A percentile compares a stretch with the other conserved stretches of the same genome.
phyloP scores from a whole-genome alignment of 2,113 vertebrate genomes.

The Gallinago paraguaiae region DNA sequence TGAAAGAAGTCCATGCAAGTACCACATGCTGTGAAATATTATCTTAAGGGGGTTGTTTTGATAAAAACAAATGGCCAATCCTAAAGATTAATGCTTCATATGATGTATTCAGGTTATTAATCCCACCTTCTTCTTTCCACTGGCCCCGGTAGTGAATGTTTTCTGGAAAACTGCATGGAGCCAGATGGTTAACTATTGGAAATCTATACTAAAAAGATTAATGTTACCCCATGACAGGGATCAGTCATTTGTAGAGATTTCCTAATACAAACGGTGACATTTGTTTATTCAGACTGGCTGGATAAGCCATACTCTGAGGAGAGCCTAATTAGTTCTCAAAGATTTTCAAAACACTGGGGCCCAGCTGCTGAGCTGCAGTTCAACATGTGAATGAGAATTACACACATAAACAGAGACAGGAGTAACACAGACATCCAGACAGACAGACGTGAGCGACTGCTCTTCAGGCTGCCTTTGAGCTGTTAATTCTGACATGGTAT shows the following conservation, averaged over 20 bases:
- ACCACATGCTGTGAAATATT: conserved; percentile 49
- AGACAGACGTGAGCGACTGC: neutral
- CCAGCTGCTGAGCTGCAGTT: conserved; percentile 48
- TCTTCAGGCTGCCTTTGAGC: neutral
- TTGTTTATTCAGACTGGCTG: conserved; percentile 64
- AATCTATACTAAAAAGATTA: conserved; percentile 73
- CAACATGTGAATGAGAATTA: conserved; percentile 6
- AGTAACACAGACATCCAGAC: neutral
- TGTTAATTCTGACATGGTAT: neutral
- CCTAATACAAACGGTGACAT: conserved; percentile 59
- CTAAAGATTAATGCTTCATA: conserved; percentile 59
- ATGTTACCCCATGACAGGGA: conserved; percentile 69
- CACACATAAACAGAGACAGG: neutral
- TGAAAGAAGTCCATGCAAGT: conserved; percentile 35
- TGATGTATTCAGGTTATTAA: conserved; percentile 61
- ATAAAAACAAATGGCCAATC: conserved; percentile 62
- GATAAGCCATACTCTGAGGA: conserved; percentile 49
- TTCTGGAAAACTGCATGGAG: conserved; percentile 49
- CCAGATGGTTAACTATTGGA: conserved; percentile 73
- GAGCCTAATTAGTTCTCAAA: conserved; percentile 62
- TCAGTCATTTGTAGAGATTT: conserved; percentile 70
- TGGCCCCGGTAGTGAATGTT: neutral
- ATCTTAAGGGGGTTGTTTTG: conserved; percentile 43
- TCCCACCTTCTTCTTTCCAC: conserved; percentile 54
- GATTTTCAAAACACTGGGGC: conserved; percentile 43